Base-by-base conservation (phyloP, 2,113 vertebrate species). In the Uria aalge region DNA sequence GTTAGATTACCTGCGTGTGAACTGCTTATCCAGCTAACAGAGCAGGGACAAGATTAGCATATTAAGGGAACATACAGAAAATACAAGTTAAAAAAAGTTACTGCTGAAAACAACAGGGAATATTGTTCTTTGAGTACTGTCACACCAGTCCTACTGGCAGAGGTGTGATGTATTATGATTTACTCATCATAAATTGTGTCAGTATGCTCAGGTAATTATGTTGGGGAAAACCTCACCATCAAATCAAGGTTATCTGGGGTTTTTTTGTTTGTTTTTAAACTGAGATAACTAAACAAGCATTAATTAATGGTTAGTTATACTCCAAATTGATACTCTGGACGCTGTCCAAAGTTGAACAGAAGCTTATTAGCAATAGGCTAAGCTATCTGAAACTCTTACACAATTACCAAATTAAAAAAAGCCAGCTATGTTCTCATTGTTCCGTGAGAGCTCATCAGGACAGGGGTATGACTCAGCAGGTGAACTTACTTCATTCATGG, bases 401-500 rank as follows among this genome's bases (percentile, higher is more conserved):
- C 6, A 48, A 29, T 26, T 76, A 59, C 34, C 48, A 52, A 74
- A 85, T 36, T 45, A 45, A 27, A 45, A 81, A 88, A 50, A 52
- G 24, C 10, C 36, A 85, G 19, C n/a, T 62, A 11, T 29, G 15
- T 50, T 79, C 32, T 72, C 57, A 30, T 0, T 77, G 29, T 8
- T 59, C 27, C 41, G 12, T 2, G 14, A 78, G 22, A 90, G 56
- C 48, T 72, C 63, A 64, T 41, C 29, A 60, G 18, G 47, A 15
- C 23, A 93, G 9, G 8, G 6, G 5, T 29, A 34, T 41, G 34
- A 93, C 26, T 75, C 48, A 57, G 92, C 68, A 80, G 18, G 66
- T 29, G 59, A 82, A 94, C 98, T 98, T 95, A 99, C 99, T 98
- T 99, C 99, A 60, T 99, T 99, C 99, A 99, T 99, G 36, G 98